Base-by-base conservation (phyloP, 1,140 invertebrate species). In the Trachelipus rathkii region DNA sequence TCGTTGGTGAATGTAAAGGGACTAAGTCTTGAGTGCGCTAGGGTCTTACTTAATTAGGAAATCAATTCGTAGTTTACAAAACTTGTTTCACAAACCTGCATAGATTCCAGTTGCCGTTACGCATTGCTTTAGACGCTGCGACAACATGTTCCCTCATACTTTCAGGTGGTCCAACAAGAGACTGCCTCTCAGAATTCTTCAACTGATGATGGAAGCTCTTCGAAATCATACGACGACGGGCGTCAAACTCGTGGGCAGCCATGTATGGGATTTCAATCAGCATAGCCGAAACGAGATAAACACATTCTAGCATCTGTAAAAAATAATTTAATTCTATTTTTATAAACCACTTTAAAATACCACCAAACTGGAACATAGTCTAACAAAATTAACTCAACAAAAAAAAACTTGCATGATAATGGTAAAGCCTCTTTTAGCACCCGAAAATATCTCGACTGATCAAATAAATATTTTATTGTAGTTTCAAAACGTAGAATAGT, bases 131-230 rank as follows among this genome's bases (percentile, higher is more conserved):
- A 0, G 95, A 95, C 0, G 97, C 98, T 11, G 97, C 97, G 0
- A 99, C 97, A 7, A 99, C 96, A 84, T 99, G 97, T 83, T 99
- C 98, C 44, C 98, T 89, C 95, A 99, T 99, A 9, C 95, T 97
- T 86, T 99, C 98, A 0, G 98, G 97, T n/a, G 95, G 97, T 21
- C 96, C 96, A 15, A 98, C 95, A 67, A 99, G 86, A 9, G 95
- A 92, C 83, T 98, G 96, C 46, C 96, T 88, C 84, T 99, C 98
- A 76, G 94, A 96, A 43, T 95, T 95, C 76, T 97, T 90, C 81
- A 99, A 84, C 84, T 99, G 96, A 85, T 99, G 96, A 84, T 99
- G 98, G 86, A 99, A 99, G 7, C 96, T 98, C 85, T 99, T 98
- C 72, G 95, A 98, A 83, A 99, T 99, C 92, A 99, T 96, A 72